These are phyloP conservation scores for Aethina tumida DNA, from an alignment of 1,140 invertebrate genomes.

Conservation along the genomic window DNA sequence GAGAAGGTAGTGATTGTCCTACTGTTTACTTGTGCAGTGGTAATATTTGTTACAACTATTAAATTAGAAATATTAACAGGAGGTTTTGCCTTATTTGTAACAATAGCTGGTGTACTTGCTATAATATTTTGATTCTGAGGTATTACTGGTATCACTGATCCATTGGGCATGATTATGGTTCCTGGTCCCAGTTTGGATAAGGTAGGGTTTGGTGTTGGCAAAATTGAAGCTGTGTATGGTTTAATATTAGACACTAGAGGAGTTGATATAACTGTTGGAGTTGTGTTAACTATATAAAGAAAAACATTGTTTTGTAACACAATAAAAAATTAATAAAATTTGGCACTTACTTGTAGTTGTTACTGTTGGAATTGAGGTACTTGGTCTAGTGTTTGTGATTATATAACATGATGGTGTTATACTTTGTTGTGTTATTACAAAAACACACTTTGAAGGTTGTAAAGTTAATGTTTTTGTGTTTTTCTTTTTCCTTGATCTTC, in stretches of 20 bases:
- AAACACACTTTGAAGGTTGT: slow-evolving; percentile 17
- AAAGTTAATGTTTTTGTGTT: background rate
- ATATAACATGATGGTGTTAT: slow-evolving; percentile 22
- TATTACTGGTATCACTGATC: slow-evolving; percentile 25
- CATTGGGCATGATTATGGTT: slow-evolving; percentile 30
- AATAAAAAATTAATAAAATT: slow-evolving; percentile 4
- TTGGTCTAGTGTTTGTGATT: slow-evolving; percentile 20
- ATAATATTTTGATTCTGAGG: slow-evolving; percentile 16
- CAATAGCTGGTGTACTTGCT: slow-evolving; percentile 5
- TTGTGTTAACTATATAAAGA: slow-evolving; percentile 23
- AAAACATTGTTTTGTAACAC: background rate
- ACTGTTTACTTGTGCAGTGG: background rate
- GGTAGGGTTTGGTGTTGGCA: slow-evolving; percentile 9
- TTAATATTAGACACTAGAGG: slow-evolving; percentile 21
- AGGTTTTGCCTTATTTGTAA: slow-evolving; percentile 17
- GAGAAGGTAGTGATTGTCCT: slow-evolving; percentile 5
- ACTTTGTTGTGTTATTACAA: slow-evolving; percentile 18
- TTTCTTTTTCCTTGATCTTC: background rate
- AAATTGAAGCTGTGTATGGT: slow-evolving; percentile 8
- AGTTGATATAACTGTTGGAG: slow-evolving; percentile 20
- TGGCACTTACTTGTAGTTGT: slow-evolving; percentile 17
- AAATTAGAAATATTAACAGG: slow-evolving; percentile 7
- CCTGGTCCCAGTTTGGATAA: slow-evolving; percentile 27
- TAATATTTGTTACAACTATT: slow-evolving; percentile 14
- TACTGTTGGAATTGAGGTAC: slow-evolving; percentile 8